Percentiles rank a stretch among this genome's conserved stretches.
These are phyloP conservation scores for Podarcis cretensis DNA, from an alignment of 2,113 vertebrate species.

Conservation along the genomic window DNA sequence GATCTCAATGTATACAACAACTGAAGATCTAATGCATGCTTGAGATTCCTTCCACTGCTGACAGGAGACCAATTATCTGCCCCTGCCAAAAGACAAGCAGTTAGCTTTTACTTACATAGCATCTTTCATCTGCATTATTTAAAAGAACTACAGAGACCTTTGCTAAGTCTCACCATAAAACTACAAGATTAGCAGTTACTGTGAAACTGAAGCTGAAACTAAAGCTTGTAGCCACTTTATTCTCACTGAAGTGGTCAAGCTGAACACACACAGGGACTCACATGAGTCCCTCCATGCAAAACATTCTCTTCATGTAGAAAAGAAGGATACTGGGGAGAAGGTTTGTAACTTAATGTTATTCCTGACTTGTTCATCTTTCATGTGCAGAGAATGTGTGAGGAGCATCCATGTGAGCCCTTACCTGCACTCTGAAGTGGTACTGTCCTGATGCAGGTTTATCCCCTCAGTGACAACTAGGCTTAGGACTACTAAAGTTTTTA, in stretches of 20 bases:
- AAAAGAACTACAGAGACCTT: neutral
- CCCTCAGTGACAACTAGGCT: neutral
- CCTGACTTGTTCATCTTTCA: neutral
- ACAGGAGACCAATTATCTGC: neutral
- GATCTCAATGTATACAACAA: slow-evolving; percentile 34
- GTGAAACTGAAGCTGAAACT: neutral
- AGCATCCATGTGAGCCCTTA: no score
- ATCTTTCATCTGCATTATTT: neutral
- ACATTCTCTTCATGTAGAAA: neutral
- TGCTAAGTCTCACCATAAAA: neutral
- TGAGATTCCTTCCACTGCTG: neutral
- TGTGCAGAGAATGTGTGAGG: neutral
- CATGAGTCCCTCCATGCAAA: neutral
- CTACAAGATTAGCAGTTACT: neutral
- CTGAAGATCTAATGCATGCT: neutral
- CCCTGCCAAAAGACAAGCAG: neutral
- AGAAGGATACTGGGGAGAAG: neutral
- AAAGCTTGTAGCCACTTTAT: neutral
- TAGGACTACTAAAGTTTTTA: neutral
- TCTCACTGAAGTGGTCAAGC: neutral
- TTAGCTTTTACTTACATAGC: slow-evolving; percentile 14
- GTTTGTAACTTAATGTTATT: neutral
- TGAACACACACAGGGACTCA: no score
- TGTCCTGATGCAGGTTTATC: neutral
- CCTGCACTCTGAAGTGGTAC: neutral